phyloP scores from a whole-genome alignment of 2,113 vertebrate genomes.

The Sitta europaea region DNA sequence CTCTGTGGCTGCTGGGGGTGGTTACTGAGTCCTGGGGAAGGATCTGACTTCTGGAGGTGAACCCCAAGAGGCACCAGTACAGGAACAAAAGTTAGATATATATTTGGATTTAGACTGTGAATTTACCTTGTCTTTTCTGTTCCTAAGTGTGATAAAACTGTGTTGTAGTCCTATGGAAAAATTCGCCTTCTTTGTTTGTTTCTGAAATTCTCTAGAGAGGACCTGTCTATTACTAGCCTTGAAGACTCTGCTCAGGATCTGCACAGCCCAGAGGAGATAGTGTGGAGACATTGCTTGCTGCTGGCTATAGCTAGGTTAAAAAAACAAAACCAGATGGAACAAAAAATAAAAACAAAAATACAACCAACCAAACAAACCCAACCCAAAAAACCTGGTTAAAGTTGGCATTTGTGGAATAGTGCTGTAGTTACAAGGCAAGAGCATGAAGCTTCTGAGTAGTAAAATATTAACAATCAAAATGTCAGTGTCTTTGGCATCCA shows the following conservation, averaged over 20 bases:
- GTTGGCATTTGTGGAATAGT: background rate
- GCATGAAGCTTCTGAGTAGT: background rate
- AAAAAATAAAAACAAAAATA: background rate
- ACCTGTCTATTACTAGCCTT: background rate
- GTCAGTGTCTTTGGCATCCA: background rate
- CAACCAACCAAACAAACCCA: background rate
- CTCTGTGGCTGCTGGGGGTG: background rate
- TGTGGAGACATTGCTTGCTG: background rate
- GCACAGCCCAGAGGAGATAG: background rate
- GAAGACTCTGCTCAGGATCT: background rate
- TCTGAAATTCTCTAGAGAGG: background rate
- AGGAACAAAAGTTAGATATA: background rate
- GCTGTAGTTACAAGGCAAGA: background rate
- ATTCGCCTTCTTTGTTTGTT: background rate
- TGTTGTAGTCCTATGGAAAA: background rate
- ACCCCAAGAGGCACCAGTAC: background rate
- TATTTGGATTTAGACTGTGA: background rate
- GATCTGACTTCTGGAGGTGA: background rate
- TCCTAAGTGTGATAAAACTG: background rate
- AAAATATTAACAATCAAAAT: background rate
- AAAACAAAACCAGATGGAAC: background rate
- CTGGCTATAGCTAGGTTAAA: background rate
- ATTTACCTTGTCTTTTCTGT: background rate
- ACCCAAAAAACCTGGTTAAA: background rate
- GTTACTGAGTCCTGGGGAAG: background rate